phyloP scores from a whole-genome alignment of 2,113 vertebrate genomes.

The Chamaea fasciata region DNA sequence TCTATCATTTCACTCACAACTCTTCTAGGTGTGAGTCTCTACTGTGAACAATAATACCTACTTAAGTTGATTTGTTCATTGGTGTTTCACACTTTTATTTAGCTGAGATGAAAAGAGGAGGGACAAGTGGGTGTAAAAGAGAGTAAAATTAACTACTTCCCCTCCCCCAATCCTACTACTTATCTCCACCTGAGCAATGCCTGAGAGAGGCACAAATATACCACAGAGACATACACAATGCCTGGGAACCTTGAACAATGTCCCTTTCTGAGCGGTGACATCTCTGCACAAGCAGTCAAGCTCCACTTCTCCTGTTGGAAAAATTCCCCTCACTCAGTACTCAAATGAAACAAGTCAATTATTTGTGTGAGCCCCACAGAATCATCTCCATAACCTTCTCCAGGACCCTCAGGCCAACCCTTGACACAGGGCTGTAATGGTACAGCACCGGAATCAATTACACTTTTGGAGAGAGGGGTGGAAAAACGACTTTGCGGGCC shows the following conservation, averaged over 20 bases:
- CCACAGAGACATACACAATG: not conserved
- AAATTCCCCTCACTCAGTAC: not conserved
- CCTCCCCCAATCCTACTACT: not conserved
- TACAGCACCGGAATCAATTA: constrained; percentile 25
- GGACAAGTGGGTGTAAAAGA: not conserved
- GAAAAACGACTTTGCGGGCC: not conserved
- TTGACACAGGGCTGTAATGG: not conserved
- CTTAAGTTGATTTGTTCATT: not conserved
- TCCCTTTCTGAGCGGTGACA: not conserved
- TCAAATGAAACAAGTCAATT: constrained; percentile 44
- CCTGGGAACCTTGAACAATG: constrained; percentile 12
- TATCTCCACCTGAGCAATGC: not conserved
- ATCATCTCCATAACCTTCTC: constrained; percentile 37
- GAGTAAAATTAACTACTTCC: not conserved
- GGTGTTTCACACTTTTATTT: not conserved
- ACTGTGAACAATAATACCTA: not conserved
- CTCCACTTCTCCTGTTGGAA: constrained; percentile 22
- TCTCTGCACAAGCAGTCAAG: constrained; percentile 39
- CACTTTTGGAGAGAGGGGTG: constrained; percentile 17
- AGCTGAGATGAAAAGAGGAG: not conserved
- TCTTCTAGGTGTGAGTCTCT: not conserved
- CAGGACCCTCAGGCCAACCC: constrained; percentile 46
- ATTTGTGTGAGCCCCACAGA: constrained; percentile 19
- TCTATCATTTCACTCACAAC: not conserved
- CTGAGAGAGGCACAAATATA: not conserved